Percentiles rank a stretch among this genome's conserved stretches.
Conservation (phyloP, 2,113 vertebrate species). For the Anguilla rostrata region DNA sequence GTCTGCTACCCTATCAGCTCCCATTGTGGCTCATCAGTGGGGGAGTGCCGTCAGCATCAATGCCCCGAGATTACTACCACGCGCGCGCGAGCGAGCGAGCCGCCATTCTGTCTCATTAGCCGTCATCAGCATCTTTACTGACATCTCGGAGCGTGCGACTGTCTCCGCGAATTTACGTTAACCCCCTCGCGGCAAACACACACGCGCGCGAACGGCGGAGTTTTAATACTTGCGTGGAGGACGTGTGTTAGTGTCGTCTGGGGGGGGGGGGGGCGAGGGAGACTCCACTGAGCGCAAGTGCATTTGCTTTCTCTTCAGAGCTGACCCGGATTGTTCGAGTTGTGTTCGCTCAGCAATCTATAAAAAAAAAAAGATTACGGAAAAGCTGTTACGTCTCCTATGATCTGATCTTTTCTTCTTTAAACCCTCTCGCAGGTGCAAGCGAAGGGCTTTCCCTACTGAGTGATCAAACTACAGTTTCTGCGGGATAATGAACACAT, state of each 20-base stretch:
- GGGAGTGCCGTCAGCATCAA: slow-evolving; percentile 20
- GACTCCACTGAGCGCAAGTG: background rate
- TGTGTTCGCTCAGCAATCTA: background rate
- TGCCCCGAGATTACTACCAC: slow-evolving; percentile 22
- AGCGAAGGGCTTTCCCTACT: background rate
- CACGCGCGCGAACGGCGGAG: background rate
- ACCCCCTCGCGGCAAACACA: background rate
- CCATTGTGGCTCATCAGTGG: slow-evolving; percentile 16
- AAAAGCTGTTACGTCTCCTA: background rate
- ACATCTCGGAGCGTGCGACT: background rate
- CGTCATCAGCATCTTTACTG: background rate
- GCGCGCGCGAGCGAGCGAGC: background rate
- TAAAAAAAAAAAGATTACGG: background rate
- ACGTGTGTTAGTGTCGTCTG: background rate
- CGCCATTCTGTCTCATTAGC: background rate
- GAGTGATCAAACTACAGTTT: background rate
- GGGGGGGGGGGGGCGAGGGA: background rate
- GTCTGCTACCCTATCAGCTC: slow-evolving; percentile 29
- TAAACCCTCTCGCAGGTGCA: background rate
- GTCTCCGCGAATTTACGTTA: background rate
- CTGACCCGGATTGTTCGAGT: background rate
- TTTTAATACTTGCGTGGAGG: background rate
- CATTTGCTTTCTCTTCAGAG: background rate
- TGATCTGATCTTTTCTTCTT: background rate
- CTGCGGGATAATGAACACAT: background rate